Base-by-base conservation (phyloP, 2,113 vertebrate genomes). In the Siniperca knerii region DNA sequence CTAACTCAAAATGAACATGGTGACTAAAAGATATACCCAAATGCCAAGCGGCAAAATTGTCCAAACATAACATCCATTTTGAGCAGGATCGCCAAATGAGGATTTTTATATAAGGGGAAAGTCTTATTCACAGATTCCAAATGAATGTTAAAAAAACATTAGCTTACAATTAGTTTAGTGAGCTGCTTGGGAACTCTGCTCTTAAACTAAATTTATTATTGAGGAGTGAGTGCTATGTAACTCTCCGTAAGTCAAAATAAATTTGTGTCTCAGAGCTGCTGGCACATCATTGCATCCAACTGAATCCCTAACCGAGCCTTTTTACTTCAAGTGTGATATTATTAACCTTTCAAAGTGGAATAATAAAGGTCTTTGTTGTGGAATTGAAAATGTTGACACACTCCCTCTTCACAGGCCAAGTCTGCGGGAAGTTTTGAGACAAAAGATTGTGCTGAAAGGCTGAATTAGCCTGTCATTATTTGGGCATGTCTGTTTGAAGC, bases 391-490 rank as follows among this genome's bases (percentile, higher is more conserved):
- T 88, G 87, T 92, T 92, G 91, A 92, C 90, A 92, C 72, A n/a
- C 84, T 88, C 73, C 71, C 67, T 89, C 84, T 75, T 86, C 80
- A 73, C 65, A 15, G 67, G 81, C 69, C 48, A 58, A 78, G 72
- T 90, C 87, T 84, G 74, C 67, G 91, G 85, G 88, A 90, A 80
- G 79, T 79, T 82, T 74, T n/a, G 64, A 89, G 90, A 93, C 90
- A 93, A 95, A 93, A 87, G 92, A 67, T 61, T 81, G 87, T 85
- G 91, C 64, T 92, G 92, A 93, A 94, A 94, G 84, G 72, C 70
- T 87, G 89, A 94, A 93, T 91, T 92, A 91, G 85, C 73, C 85
- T 82, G 85, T 92, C 92, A 93, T 89, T 93, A 92, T 90, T 88
- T 85, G 82, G 81, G 81, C 73, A 74, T 77, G 81, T 81, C 83